Evolutionary conservation across 1,140 invertebrate genomes (phyloP).

Genomic region (Sarcophaga bullata): DNA sequence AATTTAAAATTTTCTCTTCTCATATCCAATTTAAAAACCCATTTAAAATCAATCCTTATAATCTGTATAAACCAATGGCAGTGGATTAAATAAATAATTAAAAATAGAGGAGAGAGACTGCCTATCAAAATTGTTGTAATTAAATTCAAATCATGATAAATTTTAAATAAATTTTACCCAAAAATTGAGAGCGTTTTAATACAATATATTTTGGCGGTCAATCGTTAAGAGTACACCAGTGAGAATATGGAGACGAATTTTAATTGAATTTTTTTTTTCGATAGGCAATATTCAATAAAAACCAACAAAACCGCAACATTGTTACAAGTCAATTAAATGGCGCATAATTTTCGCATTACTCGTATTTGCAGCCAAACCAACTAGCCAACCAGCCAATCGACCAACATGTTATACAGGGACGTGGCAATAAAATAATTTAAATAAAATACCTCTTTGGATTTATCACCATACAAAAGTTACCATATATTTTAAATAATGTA

Average conservation of each 20-base stretch:
- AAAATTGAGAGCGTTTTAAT: not conserved
- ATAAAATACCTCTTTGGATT: no score
- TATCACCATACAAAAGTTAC: no score
- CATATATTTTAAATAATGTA: no score
- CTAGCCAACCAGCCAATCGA: not conserved
- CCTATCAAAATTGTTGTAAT: not conserved
- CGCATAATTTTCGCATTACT: constrained; percentile 21
- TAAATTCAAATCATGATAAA: constrained; percentile 11
- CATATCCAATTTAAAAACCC: no score
- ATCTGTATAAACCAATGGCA: no score
- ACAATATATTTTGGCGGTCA: not conserved
- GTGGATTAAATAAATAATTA: no score
- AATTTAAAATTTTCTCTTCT: no score
- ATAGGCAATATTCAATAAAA: not conserved
- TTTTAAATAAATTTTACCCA: not conserved
- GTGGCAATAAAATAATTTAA: no score
- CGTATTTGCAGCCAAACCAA: not conserved
- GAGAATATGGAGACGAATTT: not conserved
- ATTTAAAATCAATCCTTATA: no score
- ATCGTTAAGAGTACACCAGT: no score
- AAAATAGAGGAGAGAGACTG: not conserved
- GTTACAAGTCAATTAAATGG: constrained; percentile 38
- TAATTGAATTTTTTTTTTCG: not conserved
- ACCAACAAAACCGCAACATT: constrained; percentile 29
- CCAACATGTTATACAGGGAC: not conserved